These are phyloP conservation scores for Saimiri boliviensis DNA, from an alignment of 2,113 vertebrate genomes.

Conservation along the genomic window DNA sequence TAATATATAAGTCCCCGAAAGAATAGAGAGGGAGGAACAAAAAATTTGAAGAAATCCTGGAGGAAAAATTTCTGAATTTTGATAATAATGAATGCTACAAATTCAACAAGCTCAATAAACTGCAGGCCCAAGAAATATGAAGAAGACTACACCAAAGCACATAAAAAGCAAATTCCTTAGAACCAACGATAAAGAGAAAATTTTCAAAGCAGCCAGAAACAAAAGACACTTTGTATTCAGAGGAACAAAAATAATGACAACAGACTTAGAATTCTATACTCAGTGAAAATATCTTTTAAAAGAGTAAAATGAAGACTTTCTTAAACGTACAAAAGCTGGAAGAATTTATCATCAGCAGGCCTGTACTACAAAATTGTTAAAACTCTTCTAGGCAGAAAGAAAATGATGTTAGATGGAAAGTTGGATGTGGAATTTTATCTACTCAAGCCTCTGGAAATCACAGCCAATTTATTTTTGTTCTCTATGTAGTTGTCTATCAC, in stretches of 20 bases:
- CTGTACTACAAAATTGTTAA: neutral
- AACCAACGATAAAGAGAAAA: neutral
- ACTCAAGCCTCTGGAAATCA: neutral
- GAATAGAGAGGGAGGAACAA: neutral
- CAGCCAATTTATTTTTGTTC: neutral
- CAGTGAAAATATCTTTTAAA: neutral
- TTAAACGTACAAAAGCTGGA: neutral
- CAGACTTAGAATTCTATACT: neutral
- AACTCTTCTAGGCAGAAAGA: neutral
- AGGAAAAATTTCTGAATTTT: slow-evolving; percentile 3
- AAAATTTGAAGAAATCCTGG: neutral
- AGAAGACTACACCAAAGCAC: neutral
- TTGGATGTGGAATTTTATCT: neutral
- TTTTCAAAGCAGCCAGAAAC: neutral
- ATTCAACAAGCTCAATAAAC: neutral
- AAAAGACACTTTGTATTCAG: neutral
- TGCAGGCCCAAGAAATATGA: neutral
- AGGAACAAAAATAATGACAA: neutral
- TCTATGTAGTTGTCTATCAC: neutral
- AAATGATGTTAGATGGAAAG: neutral
- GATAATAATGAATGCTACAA: neutral
- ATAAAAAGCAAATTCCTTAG: slow-evolving; percentile 8
- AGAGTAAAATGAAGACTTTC: neutral
- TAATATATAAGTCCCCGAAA: neutral
- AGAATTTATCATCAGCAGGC: neutral